Conservation (phyloP, 2,797 vertebrate species). For the Chaenodraco wilsoni region DNA sequence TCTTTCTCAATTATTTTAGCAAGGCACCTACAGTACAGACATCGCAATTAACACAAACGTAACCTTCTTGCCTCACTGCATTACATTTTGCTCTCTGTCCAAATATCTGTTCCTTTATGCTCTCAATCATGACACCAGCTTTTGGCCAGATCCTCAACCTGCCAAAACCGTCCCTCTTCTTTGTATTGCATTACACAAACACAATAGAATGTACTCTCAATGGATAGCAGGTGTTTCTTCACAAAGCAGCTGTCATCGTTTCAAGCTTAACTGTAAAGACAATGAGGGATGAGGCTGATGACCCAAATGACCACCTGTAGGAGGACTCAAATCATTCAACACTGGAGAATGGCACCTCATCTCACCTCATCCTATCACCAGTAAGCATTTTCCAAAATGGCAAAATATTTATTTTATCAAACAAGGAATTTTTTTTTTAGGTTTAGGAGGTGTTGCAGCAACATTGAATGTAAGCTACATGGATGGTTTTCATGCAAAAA, state of each 20-base stretch:
- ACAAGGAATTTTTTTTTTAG: background rate
- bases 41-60: slow-evolving; percentile 32
- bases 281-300: slow-evolving; percentile 15
- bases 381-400: background rate
- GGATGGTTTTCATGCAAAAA: slow-evolving; percentile 1
- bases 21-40: slow-evolving; percentile 37
- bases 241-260: slow-evolving; percentile 45
- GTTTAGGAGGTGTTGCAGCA: slow-evolving; percentile 4
- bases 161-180: slow-evolving; percentile 40
- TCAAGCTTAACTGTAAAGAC: slow-evolving; percentile 31
- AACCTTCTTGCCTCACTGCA: slow-evolving; percentile 38
- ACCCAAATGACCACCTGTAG: too few species aligned
- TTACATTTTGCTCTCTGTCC: slow-evolving; percentile 21
- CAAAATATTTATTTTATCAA: background rate
- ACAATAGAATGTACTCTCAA: slow-evolving; percentile 70
- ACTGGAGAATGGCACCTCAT: too few species aligned
- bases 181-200: slow-evolving; percentile 66
- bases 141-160: slow-evolving; percentile 45
- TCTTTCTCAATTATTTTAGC: slow-evolving; percentile 28
- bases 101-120: slow-evolving; percentile 41
- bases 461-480: background rate
- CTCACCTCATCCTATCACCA: background rate
- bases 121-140: slow-evolving; percentile 52
- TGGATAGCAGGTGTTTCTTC: slow-evolving; percentile 79
- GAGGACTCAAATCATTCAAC: too few species aligned